These are phyloP conservation scores for Acrobasis repandana DNA, from an alignment of 2,888 invertebrate genomes.

Conservation along the genomic window DNA sequence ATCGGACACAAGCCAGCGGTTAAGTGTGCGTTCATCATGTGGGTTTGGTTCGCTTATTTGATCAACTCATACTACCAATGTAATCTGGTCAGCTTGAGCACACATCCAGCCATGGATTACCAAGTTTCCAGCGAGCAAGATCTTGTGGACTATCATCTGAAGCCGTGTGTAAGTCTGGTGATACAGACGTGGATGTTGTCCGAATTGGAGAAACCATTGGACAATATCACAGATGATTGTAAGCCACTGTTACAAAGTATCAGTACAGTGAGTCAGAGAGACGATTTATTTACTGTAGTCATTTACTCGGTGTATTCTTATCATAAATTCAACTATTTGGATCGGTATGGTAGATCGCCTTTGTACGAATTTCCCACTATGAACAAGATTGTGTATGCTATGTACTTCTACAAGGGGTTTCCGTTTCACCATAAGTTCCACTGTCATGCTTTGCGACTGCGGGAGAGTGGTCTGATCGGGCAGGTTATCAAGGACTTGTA, in stretches of 20 bases:
- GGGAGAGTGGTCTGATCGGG: slow-evolving; percentile 51
- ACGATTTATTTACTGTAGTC: slow-evolving; percentile 44
- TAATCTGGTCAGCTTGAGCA: slow-evolving; percentile 47
- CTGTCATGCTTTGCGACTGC: slow-evolving; percentile 39
- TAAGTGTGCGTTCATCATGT: slow-evolving; percentile 41
- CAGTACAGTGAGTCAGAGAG: slow-evolving; percentile 40
- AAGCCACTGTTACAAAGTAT: slow-evolving; percentile 41
- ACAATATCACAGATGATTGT: slow-evolving; percentile 30
- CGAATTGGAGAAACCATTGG: neutral
- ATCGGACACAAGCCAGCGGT: slow-evolving; percentile 33
- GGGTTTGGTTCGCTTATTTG: slow-evolving; percentile 52
- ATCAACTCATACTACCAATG: slow-evolving; percentile 51
- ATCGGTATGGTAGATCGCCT: slow-evolving; percentile 39
- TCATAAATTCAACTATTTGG: slow-evolving; percentile 41
- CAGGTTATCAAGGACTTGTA: slow-evolving; percentile 36
- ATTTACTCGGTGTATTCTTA: slow-evolving; percentile 44
- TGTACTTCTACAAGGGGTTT: slow-evolving; percentile 61
- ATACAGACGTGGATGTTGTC: slow-evolving; percentile 33
- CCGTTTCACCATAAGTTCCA: slow-evolving; percentile 44
- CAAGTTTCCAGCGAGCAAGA: slow-evolving; percentile 47
- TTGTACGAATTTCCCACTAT: slow-evolving; percentile 43
- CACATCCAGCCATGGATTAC: slow-evolving; percentile 43
- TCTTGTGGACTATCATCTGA: slow-evolving; percentile 38
- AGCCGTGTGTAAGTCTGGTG: slow-evolving; percentile 51
- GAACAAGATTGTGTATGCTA: slow-evolving; percentile 49